phyloP scores from a whole-genome alignment of 1,140 invertebrate species.

The Augochlora pura region DNA sequence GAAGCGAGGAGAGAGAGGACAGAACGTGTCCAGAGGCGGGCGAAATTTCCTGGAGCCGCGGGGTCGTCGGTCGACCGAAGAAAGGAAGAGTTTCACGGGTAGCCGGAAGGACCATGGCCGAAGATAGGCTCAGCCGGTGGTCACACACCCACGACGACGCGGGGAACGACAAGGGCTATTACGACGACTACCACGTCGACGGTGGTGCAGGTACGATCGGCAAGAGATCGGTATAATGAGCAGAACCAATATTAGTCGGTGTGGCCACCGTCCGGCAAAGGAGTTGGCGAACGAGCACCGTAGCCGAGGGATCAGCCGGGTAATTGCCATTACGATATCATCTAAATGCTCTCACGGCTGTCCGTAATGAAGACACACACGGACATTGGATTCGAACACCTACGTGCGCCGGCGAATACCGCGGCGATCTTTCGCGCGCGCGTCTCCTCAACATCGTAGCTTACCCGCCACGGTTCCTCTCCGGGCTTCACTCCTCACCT shows the following conservation, averaged over 20 bases:
- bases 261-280: constrained; percentile 57
- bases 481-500: constrained; percentile 32
- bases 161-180: constrained; percentile 48
- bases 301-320: constrained; percentile 59
- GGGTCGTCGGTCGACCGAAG: neutral
- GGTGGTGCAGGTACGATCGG: constrained; percentile 56
- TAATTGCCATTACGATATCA: constrained; percentile 75
- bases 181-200: constrained; percentile 43
- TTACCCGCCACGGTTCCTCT: constrained; percentile 29
- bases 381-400: constrained; percentile 39
- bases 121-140: constrained; percentile 49
- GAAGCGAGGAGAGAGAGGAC: neutral
- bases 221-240: constrained; percentile 63
- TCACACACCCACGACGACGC: constrained; percentile 67
- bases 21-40: neutral
- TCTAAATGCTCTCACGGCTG: constrained; percentile 74
- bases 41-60: neutral
- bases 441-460: constrained; percentile 19
- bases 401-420: constrained; percentile 39
- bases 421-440: constrained; percentile 50
- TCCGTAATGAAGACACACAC: constrained; percentile 72
- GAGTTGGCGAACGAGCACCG: constrained; percentile 57
- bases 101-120: constrained; percentile 23
- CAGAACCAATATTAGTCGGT: constrained; percentile 70
- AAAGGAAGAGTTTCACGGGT: constrained; percentile 26